Evolutionary conservation across 1,140 invertebrate genomes (phyloP), one percentile per base, ranked within the genome.

Genomic region (Aphelenchoides besseyi): DNA sequence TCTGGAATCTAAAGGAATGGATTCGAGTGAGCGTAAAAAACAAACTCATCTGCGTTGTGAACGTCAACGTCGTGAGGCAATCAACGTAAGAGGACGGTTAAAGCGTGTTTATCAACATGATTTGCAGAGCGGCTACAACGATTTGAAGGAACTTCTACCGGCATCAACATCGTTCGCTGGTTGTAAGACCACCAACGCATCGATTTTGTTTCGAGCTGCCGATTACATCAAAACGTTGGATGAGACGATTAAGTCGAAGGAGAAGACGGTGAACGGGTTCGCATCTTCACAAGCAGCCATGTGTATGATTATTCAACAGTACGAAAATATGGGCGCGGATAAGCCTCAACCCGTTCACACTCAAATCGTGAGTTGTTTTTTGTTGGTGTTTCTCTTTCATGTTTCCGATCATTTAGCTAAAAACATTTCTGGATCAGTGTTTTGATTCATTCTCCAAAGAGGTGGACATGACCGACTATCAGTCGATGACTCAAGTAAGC

Each of bases 161-260:
- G 75, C 79, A 29, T 80, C 76, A 18, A 62, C 77, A 9, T 75
- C 78, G 3, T 76, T 84, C 23, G 59, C 73, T 37, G 82, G 82
- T 2, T 83, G 82, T 61, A 83, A 83, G 71, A 83, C 81, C 1
- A 83, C 81, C 5, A 83, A 83, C 62, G 81, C 81, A 1, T 69
- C 79, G 8, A 82, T 84, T 69, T 68, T 82, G 9, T 83, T 81
- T 59, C 69, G 81, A 66, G 81, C 81, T 12, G 83, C 80, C 26
- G 81, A 83, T 28, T 83, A 82, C 70, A 75, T 83, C 12, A 77
- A 83, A 41, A 68, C 82, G 29, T 67, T 83, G 30, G 70, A 84
- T 35, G 62, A 63, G 23, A 76, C 81, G 32, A 77, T 78, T 36
- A 37, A 80, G 30, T 69, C 82, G 37, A 79, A 69, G 8, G 80